Base-by-base conservation (phyloP, 2,888 invertebrate genomes). In the Spilosoma lubricipeda region DNA sequence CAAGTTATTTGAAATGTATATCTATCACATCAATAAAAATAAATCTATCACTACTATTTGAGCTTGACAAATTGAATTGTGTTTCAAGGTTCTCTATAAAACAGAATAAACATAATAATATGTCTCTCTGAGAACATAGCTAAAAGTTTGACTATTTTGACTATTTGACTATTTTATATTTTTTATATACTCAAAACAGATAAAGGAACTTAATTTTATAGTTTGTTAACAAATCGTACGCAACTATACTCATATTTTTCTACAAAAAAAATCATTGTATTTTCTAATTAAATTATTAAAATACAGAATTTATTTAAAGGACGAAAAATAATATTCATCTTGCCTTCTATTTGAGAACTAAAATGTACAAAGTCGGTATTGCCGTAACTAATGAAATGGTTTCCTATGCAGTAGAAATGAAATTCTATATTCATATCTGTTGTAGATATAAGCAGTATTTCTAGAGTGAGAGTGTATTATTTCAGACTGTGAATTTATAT, bases 401-500 rank as follows among this genome's bases (percentile, higher is more conserved):
- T 48, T 45, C 30, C 45, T 48, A 20, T 20, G 11, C 45, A 67
- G 67, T 67, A 30, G 30, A 30, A 67, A 67, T 67, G 30, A 11
- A 48, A 67, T 48, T 30, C 9, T 67, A 67, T 30, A 67, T 48
- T 20, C 30, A 30, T 67, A 30, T 8, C 20, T 30, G 9, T 30
- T 48, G 30, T 36, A 36, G 42, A 68, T 65, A 48, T 30, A 30
- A 42, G 64, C 42, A 36, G 45, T 48, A 63, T 36, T 33, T 33
- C 33, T 33, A 33, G 33, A 33, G 33, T 70, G 23, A 15, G 15
- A 39, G 33, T 15, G 39, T 42, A n/a, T 63, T 73, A 74, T 74
- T 70, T 23, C 39, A 56, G 36, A 52, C 67, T 48, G 36, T 39
- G 39, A 13, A 13, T 4, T n/a, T 52, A 56, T 23, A 71, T 39